Evolutionary conservation across 1,140 invertebrate genomes (phyloP), one percentile per base, ranked within the genome.

Genomic region (Ostrea edulis): DNA sequence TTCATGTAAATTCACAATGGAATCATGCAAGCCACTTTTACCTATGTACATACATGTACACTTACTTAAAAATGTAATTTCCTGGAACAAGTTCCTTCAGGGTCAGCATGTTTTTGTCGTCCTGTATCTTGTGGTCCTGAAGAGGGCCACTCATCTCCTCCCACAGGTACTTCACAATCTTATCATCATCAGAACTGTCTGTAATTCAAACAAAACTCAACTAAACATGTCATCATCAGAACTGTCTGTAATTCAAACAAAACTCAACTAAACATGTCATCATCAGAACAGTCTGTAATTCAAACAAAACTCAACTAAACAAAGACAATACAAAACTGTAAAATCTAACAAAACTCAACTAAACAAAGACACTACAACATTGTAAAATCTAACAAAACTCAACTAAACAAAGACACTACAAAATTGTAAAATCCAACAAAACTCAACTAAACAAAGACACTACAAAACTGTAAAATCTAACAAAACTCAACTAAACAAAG

Each of bases 11-110:
- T 44, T 44, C 35, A 44, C 35, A 2, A 44, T 44, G 5, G 35
- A 44, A 44, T 44, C 35, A 44, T 44, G 35, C 35, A 44, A 44
- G 35, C 35, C 35, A 44, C 35, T 44, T 44, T 5, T 44, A 44
- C 35, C 35, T 44, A 5, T 44, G 5, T 44, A 5, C 35, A 44
- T 5, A 44, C 1, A 44, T 5, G 5, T 44, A 44, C 35, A 93
- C 95, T 94, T 92, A 96, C 96, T 98, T 98, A 93, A 99, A 98
- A 0, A 97, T 98, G 92, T 99, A 99, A 95, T 98, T 98, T 86
- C 98, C 98, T 8, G 98, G 97, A 82, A 97, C 93, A 55, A 96
- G 96, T 95, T 98, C 97, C 86, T 97, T 97, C 20, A 99, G 94
- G 90, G 97, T 97, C 2, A 98, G 98, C n/a, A 97, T 97, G 2